Evolutionary conservation across 2,797 vertebrate genomes (phyloP), one percentile per base, ranked within the genome.

Genomic region (Tenualosa thibaudeaui): DNA sequence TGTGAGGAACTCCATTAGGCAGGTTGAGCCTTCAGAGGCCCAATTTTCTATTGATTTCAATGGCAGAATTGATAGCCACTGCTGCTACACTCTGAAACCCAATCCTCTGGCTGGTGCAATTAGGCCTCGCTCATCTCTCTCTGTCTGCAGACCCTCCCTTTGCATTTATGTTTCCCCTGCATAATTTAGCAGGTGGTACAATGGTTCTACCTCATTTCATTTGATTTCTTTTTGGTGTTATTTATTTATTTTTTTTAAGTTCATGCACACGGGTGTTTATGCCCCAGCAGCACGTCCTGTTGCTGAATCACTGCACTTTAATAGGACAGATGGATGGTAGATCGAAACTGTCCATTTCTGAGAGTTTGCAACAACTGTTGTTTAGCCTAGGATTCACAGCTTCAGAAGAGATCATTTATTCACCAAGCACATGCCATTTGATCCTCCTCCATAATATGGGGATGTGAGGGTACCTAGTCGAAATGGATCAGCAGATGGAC

Each of bases 21-120:
- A 58, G 40, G 82, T 82, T 87, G 49, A 84, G 68, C 86, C 86
- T 87, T 84, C 8, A 4, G 68, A 87, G 86, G 87, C 89, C 90
- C 82, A 87, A 85, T 90, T 89, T 89, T 13, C 0, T 91, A 94
- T 94, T 90, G 93, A 94, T 94, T 92, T 92, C 88, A 62, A 85
- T 81, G 26, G 51, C 84, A 86, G 83, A 92, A 92, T 93, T 92
- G 90, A 93, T 91, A 87, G 90, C 86, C 10, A 3, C 87, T 87
- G 84, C 90, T 82, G 68, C 86, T 81, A 22, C 86, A 86, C 83
- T 84, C 86, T 86, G 89, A 92, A 93, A 93, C 91, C 46, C 89
- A 91, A 92, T 92, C 90, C 89, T 82, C 83, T 65, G 84, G 83
- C 87, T 90, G 26, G 83, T 85, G 89, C 90, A 88, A 86, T 92